Base-by-base conservation (phyloP, 2,888 invertebrate genomes). In the Sinelater perroti region DNA sequence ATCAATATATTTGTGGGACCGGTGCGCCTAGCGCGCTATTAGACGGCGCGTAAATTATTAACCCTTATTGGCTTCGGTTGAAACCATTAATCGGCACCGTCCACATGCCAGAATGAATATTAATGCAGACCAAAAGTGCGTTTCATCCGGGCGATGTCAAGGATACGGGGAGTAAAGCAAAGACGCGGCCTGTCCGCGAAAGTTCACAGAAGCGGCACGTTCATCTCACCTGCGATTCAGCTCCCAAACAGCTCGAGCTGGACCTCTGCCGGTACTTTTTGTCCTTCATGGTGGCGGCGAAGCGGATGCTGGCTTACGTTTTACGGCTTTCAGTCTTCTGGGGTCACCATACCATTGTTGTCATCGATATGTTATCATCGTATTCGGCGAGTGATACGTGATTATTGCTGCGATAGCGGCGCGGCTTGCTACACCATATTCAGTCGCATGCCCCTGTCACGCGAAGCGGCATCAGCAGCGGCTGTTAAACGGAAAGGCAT, bases 161-260 rank as follows among this genome's bases (percentile, higher is more conserved):
- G 50, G 50, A 50, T 35, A 51, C 30, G 4, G 16, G 14, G 8
- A 51, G 24, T 33, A 47, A 47, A 52, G 44, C 33, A 44, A 45
- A 42, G 35, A 50, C 18, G n/a, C 11, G 10, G 8, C 11, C 17
- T 21, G 11, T 10, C 13, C 11, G 16, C 8, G 8, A 38, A 38
- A 38, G 10, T 11, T 36, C 36, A 11, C n/a, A n/a, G 20, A 36
- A 1, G 38, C 40, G 5, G 16, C 2, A 24, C 7, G 40, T 35
- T 45, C 30, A 30, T 55, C 65, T 66, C 64, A 76, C 76, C 76
- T 76, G 76, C 64, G 72, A 71, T 56, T 75, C 73, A 46, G 73
- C 70, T 68, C 75, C 74, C 45, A 73, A 72, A 72, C 74, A 76
- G 64, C 70, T 73, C 14, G 72, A 71, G 40, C 72, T 71, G 62